Evolutionary conservation across 2,797 vertebrate genomes (phyloP).

Genomic region (Sarcoramphus papa): DNA sequence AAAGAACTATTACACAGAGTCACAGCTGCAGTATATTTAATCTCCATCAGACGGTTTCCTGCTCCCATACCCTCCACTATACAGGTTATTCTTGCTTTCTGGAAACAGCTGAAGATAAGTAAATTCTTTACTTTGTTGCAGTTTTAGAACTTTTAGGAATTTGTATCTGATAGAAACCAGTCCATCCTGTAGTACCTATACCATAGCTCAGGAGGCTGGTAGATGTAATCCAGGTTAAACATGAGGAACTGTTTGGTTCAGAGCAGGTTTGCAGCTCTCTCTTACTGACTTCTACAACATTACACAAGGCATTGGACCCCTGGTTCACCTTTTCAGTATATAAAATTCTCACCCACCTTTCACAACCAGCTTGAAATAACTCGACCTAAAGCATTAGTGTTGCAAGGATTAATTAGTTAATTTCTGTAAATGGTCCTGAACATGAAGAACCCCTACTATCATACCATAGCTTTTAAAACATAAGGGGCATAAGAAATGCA

Average conservation of each 20-base stretch:
- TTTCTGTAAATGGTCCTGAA: neutral
- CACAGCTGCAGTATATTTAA: neutral
- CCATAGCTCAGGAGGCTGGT: neutral
- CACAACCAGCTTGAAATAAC: neutral
- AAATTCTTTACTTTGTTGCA: neutral
- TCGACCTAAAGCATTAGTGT: neutral
- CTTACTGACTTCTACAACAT: neutral
- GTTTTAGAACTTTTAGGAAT: neutral
- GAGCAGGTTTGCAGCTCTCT: neutral
- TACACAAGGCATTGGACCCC: neutral
- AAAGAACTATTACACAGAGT: neutral
- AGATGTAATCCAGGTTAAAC: neutral
- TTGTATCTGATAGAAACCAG: neutral
- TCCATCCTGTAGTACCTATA: neutral
- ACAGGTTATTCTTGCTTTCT: neutral
- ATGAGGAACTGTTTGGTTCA: neutral
- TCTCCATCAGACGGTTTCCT: neutral
- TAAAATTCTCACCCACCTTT: neutral
- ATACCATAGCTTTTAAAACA: neutral
- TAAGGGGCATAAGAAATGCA: neutral
- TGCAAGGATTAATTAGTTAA: neutral
- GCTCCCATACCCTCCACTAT: fast-evolving
- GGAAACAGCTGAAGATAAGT: neutral
- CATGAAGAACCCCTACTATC: neutral
- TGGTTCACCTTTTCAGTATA: neutral